Conservation (phyloP, 2,113 vertebrate genomes). For the Oncorhynchus clarkii region DNA sequence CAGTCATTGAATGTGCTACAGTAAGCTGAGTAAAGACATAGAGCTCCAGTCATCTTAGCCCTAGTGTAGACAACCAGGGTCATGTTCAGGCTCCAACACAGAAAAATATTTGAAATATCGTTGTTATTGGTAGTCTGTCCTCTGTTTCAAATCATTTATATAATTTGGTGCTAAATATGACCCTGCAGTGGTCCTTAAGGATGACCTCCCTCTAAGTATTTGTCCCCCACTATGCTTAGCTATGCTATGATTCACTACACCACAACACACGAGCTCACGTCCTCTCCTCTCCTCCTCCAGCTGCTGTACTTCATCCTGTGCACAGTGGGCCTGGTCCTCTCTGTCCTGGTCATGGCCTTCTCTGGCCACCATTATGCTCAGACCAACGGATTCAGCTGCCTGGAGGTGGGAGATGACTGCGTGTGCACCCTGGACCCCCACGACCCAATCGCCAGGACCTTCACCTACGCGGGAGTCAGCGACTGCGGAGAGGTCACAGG, state of each 20-base stretch:
- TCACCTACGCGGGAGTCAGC: conserved; percentile 75
- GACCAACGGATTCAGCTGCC: conserved; percentile 76
- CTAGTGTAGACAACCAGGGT: too few species aligned
- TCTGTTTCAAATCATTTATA: too few species aligned
- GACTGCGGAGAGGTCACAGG: conserved; percentile 79
- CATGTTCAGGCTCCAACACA: too few species aligned
- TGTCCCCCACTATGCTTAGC: neutral
- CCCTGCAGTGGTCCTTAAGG: too few species aligned
- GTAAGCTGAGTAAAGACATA: too few species aligned
- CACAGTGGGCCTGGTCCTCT: conserved; percentile 79
- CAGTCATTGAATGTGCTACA: too few species aligned
- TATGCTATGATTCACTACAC: too few species aligned
- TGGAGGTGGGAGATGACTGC: conserved; percentile 60
- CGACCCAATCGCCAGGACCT: conserved; percentile 85
- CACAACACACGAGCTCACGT: neutral
- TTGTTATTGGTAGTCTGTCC: too few species aligned
- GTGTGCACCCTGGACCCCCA: conserved; percentile 77
- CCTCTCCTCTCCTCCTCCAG: conserved; percentile 60
- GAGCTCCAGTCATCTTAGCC: too few species aligned
- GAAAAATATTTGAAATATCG: too few species aligned
- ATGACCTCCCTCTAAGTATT: neutral
- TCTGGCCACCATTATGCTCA: conserved; percentile 82
- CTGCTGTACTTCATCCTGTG: conserved; percentile 90
- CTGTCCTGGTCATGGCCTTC: conserved; percentile 84
- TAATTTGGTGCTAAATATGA: too few species aligned